phyloP scores from a whole-genome alignment of 1,140 invertebrate genomes.

The Thaumatotibia leucotreta region DNA sequence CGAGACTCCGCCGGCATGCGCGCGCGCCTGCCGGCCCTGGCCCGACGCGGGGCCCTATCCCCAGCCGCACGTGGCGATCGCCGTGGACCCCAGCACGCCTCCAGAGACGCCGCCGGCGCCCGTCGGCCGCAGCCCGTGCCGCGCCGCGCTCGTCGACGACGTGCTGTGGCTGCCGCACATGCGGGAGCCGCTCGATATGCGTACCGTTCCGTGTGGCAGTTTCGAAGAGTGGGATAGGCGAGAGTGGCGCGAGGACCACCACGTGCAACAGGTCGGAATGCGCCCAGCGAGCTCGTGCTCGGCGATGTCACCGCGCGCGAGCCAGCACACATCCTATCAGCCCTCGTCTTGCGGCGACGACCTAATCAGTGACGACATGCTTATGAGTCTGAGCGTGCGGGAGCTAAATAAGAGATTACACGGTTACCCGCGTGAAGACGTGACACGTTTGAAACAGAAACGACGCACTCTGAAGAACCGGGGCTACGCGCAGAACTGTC shows the following conservation, averaged over 20 bases:
- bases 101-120: slow-evolving; percentile 86
- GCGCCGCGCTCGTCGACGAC: slow-evolving; percentile 78
- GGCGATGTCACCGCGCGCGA: slow-evolving; percentile 71
- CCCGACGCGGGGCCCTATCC: slow-evolving; percentile 76
- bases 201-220: slow-evolving; percentile 79
- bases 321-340: slow-evolving; percentile 74
- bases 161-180: slow-evolving; percentile 87
- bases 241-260: slow-evolving; percentile 71
- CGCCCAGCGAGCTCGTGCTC: slow-evolving; percentile 76
- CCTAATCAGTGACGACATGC: slow-evolving; percentile 89
- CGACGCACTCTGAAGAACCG: slow-evolving; percentile 98
- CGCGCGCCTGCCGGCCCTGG: slow-evolving; percentile 63
- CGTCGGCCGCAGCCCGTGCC: slow-evolving; percentile 76
- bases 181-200: slow-evolving; percentile 88
- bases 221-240: slow-evolving; percentile 80
- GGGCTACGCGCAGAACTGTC: slow-evolving; percentile 99
- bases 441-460: slow-evolving; percentile 96
- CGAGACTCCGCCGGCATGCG: slow-evolving; percentile 58
- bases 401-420: slow-evolving; percentile 97
- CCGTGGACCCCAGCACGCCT: slow-evolving; percentile 82
- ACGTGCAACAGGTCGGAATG: slow-evolving; percentile 69
- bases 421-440: slow-evolving; percentile 93
- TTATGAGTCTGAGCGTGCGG: slow-evolving; percentile 93
- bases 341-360: slow-evolving; percentile 80
- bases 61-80: slow-evolving; percentile 60